Evolutionary conservation across 2,797 vertebrate species (phyloP).

Genomic region (Natrix natrix): DNA sequence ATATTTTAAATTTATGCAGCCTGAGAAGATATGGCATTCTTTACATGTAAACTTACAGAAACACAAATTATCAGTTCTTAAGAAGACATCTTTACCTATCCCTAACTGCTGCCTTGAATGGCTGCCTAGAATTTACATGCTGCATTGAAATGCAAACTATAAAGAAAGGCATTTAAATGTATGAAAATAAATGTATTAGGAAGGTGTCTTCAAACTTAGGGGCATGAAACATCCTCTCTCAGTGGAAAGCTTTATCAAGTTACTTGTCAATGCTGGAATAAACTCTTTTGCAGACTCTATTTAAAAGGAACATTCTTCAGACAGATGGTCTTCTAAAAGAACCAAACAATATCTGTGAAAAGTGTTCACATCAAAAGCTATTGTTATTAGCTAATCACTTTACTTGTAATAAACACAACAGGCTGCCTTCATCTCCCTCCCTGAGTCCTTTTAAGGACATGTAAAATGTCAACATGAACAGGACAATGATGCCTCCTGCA

Average conservation of each 20-base stretch:
- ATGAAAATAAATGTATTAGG: background rate
- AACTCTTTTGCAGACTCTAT: background rate
- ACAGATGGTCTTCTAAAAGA: constrained; percentile 15
- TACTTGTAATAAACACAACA: background rate
- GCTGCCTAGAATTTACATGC: background rate
- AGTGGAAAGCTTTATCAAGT: background rate
- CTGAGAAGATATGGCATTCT: background rate
- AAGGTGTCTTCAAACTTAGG: background rate
- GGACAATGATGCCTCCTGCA: background rate
- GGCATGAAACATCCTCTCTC: background rate
- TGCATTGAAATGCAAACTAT: background rate
- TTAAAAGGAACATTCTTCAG: constrained; percentile 2
- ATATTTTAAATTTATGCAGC: background rate
- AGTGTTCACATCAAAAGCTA: background rate
- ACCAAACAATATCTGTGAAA: background rate
- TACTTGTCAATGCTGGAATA: background rate
- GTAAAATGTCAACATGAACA: constrained; percentile 8
- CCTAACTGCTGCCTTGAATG: background rate
- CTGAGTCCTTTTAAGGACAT: constrained; percentile 1
- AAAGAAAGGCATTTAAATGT: background rate
- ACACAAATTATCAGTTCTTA: background rate
- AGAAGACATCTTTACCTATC: background rate
- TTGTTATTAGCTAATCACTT: background rate
- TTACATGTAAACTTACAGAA: background rate
- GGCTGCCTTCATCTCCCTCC: background rate